Base-by-base conservation (phyloP, 2,113 vertebrate species). In the Peromyscus leucopus region DNA sequence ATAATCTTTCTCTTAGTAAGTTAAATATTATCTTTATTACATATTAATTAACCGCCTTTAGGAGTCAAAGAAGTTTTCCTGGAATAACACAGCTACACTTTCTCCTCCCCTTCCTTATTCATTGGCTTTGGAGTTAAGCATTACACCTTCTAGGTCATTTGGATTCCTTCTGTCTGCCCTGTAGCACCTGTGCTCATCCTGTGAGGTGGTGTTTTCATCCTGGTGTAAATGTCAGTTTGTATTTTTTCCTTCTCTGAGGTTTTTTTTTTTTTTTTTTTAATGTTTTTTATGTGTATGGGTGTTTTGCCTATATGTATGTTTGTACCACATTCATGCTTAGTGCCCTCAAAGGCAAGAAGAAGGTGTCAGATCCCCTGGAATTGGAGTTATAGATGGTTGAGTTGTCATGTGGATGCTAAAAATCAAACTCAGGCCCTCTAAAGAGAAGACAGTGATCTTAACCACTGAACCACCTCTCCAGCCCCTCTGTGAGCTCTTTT, bases 1-100 rank as follows among this genome's bases (percentile, higher is more conserved):
- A 67, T 79, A 89, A 82, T 93, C 65, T 2, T 97, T 63, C 61
- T 92, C 21, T 61, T 36, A 42, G 2, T 90, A 39, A 96, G 71
- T 93, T 91, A 51, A 75, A 69, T 46, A 36, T 74, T 61, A 61
- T 61, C 15, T 94, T 86, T 83, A 48, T 91, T 15, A 4, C 26
- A 5, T 59, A 42, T n/a, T 86, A 72, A 82, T 55, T 51, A 87
- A 55, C 1, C 0, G 67, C 16, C n/a, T 46, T 69, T 83, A 39
- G 12, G 17, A 55, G 22, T 67, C 61, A 92, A 69, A 48, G 28
- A 22, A 2, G 5, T 28, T 92, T 84, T 85, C 79, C 76, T 75
- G 28, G 46, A 83, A 93, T 21, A 36, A 48, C 8, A 36, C 24
- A 42, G 28, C 36, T 63, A 3, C 57, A 39, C 28, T 48, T 69